phyloP scores from a whole-genome alignment of 1,140 invertebrate species.

The Tribolium madens region DNA sequence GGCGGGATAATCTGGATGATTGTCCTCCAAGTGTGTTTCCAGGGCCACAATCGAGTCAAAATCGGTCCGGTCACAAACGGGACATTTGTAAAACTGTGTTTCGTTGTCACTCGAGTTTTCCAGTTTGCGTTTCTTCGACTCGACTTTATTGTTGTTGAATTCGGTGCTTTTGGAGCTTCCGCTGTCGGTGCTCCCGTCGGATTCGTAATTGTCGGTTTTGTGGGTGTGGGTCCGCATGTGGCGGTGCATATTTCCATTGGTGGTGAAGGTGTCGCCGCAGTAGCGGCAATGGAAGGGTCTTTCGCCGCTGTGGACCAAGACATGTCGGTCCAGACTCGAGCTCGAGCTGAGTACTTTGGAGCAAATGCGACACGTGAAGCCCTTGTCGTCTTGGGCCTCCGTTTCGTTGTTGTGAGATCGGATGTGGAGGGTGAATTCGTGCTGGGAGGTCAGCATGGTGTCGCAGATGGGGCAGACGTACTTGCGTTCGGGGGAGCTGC shows the following conservation, averaged over 20 bases:
- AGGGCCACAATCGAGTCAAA: constrained; percentile 72
- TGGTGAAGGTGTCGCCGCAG: constrained; percentile 86
- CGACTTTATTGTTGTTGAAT: constrained; percentile 65
- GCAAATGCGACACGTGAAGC: constrained; percentile 69
- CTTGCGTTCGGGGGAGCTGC: constrained; percentile 65
- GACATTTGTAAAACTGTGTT: constrained; percentile 65
- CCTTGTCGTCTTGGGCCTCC: constrained; percentile 66
- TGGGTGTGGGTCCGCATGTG: constrained; percentile 81
- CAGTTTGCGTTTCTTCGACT: constrained; percentile 59
- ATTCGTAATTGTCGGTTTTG: constrained; percentile 64
- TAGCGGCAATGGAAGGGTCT: constrained; percentile 82
- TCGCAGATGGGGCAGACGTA: constrained; percentile 76
- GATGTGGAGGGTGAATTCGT: constrained; percentile 79
- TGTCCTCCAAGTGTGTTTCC: constrained; percentile 78
- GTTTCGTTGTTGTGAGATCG: constrained; percentile 73
- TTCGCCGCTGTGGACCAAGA: constrained; percentile 81
- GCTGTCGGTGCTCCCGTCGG: constrained; percentile 66
- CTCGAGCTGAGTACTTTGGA: constrained; percentile 78
- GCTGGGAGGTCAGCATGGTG: constrained; percentile 70
- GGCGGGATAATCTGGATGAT: constrained; percentile 76
- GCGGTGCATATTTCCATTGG: constrained; percentile 90
- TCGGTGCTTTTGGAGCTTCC: constrained; percentile 61
- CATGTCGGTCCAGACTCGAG: constrained; percentile 82
- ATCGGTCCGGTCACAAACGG: constrained; percentile 72
- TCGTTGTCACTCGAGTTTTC: constrained; percentile 51